phyloP scores from a whole-genome alignment of 1,140 invertebrate genomes.

The Laupala kohalensis region DNA sequence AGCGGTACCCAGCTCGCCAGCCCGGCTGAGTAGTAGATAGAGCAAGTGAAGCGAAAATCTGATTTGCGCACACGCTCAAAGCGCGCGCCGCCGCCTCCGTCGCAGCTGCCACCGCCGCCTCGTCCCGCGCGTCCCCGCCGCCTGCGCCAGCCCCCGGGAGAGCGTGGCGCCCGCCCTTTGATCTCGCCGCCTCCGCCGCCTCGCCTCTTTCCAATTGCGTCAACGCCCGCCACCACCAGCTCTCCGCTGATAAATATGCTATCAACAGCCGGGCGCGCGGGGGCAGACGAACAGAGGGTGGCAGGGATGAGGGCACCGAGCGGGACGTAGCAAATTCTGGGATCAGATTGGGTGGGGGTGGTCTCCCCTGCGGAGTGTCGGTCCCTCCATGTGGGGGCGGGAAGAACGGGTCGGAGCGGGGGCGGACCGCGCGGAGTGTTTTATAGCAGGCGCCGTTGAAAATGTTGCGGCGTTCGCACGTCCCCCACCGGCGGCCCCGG shows the following conservation, averaged over 20 bases:
- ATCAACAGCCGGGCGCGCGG: slow-evolving; percentile 3
- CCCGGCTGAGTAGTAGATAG: slow-evolving; percentile 5
- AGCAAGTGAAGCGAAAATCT: slow-evolving; percentile 31
- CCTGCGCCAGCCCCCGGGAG: slow-evolving; percentile 27
- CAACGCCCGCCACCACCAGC: slow-evolving; percentile 11
- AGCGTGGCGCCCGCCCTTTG: slow-evolving; percentile 30
- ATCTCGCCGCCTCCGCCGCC: slow-evolving; percentile 33
- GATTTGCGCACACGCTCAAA: slow-evolving; percentile 24
- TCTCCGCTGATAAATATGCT: slow-evolving; percentile 20
- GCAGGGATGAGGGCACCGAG: background rate
- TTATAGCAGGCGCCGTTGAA: too few relatives aligned
- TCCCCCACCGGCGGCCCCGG: too few relatives aligned
- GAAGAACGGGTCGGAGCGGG: too few relatives aligned
- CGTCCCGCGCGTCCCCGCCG: slow-evolving; percentile 22
- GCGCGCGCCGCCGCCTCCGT: slow-evolving; percentile 25
- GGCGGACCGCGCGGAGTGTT: too few relatives aligned
- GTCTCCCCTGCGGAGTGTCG: too few relatives aligned
- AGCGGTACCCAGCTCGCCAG: too few relatives aligned
- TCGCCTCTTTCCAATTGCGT: slow-evolving; percentile 20
- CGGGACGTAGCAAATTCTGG: background rate
- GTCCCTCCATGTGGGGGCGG: too few relatives aligned
- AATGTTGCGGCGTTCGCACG: too few relatives aligned
- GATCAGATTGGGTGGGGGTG: too few relatives aligned
- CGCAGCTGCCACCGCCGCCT: slow-evolving; percentile 30
- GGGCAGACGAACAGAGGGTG: too few relatives aligned